Evolutionary conservation across 2,888 invertebrate genomes (phyloP).

Genomic region (Carterocephalus palaemon): DNA sequence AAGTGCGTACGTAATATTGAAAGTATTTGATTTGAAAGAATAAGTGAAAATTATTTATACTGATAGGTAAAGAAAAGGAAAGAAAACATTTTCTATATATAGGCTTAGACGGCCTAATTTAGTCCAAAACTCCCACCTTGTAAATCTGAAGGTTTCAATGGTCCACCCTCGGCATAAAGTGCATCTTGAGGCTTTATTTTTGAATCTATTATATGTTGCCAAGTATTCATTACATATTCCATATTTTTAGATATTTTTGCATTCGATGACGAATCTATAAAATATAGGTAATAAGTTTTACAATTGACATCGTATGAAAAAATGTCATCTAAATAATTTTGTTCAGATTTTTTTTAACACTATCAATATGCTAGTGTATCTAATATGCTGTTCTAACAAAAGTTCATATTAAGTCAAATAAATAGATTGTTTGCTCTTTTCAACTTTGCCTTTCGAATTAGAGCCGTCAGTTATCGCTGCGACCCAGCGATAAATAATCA

Average conservation of each 20-base stretch:
- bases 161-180: slow-evolving; percentile 69
- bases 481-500: too few relatives aligned
- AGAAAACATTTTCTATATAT: slow-evolving; percentile 40
- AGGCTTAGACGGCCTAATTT: slow-evolving; percentile 38
- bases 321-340: too few relatives aligned
- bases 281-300: not conserved
- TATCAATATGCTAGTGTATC: too few relatives aligned
- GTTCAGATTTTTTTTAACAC: too few relatives aligned
- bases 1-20: not conserved
- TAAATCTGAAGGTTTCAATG: slow-evolving; percentile 58
- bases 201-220: slow-evolving; percentile 57
- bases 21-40: slow-evolving; percentile 3
- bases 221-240: slow-evolving; percentile 67
- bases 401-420: too few relatives aligned
- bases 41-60: slow-evolving; percentile 10
- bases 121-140: slow-evolving; percentile 46
- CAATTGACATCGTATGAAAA: not conserved
- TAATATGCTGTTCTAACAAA: too few relatives aligned
- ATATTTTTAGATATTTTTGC: slow-evolving; percentile 58
- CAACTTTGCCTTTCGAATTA: too few relatives aligned
- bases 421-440: too few relatives aligned
- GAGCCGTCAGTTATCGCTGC: too few relatives aligned
- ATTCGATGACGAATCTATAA: slow-evolving; percentile 32
- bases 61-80: slow-evolving; percentile 30
- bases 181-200: slow-evolving; percentile 55